Evolutionary conservation across 2,888 invertebrate genomes (phyloP).

Genomic region (Hydrotaea cyrtoneurina): DNA sequence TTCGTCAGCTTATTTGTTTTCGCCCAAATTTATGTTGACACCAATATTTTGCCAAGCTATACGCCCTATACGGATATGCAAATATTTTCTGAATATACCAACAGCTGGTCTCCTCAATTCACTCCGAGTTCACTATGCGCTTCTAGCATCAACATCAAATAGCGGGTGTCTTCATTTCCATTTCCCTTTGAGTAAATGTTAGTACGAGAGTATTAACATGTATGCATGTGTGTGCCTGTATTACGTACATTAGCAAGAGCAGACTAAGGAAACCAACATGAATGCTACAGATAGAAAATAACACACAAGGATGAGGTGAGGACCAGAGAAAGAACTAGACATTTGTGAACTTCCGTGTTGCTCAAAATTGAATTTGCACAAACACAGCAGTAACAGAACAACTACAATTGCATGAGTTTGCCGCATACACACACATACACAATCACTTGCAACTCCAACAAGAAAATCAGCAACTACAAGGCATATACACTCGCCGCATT

Average conservation of each 20-base stretch:
- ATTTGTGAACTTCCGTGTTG: slow-evolving; percentile 67
- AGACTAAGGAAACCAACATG: neutral
- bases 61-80: too few relatives aligned
- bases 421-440: slow-evolving; percentile 3
- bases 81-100: too few relatives aligned
- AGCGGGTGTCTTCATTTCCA: slow-evolving; percentile 52
- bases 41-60: too few relatives aligned
- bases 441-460: slow-evolving; percentile 45
- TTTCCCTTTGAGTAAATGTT: slow-evolving; percentile 24
- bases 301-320: neutral
- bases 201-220: too few relatives aligned
- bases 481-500: slow-evolving; percentile 6
- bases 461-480: slow-evolving; percentile 47
- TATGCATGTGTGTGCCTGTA: slow-evolving; percentile 25
- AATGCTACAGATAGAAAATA: neutral
- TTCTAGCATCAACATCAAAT: slow-evolving; percentile 30
- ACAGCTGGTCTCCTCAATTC: too few relatives aligned
- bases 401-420: neutral
- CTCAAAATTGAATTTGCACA: slow-evolving; percentile 66
- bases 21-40: too few relatives aligned
- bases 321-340: neutral
- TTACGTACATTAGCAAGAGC: neutral
- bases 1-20: too few relatives aligned
- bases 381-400: slow-evolving; percentile 11
- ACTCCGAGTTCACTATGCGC: too few relatives aligned